Evolutionary conservation across 2,113 vertebrate species (phyloP), one percentile per base, ranked within the genome.

Genomic region (Daphoenositta chrysoptera): DNA sequence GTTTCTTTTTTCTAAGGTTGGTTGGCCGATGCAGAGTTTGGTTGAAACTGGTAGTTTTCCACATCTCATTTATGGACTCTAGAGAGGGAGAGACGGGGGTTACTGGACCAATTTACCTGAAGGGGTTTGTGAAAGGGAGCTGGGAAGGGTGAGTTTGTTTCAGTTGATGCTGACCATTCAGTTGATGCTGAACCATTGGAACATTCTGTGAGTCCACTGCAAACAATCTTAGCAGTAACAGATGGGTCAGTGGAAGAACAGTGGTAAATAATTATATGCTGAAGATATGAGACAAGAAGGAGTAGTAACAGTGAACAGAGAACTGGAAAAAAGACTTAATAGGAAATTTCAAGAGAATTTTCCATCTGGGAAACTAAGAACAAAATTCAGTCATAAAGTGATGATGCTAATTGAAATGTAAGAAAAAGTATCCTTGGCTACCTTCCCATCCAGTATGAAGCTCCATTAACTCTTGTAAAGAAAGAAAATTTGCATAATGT

Each of bases 21-120:
- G 6, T 60, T 90, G 48, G 47, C 48, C 37, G 21, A 76, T 76
- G 20, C 11, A 61, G 78, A 76, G 23, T 60, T 87, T 28, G 24
- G 4, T 39, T 91, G 30, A 44, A 87, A 47, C 27, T 18, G 24
- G 7, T 89, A 7, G 12, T 66, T 95, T 81, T 89, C 51, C 81
- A 4, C 17, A 26, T 92, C 19, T 88, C 0, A 0, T 69, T 83
- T 1, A 1, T 82, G 27, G 64, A 83, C 44, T 13, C 1, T 33
- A 19, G 64, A 16, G 33, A 65, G 15, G 6, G 37, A 77, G 54
- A 63, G 11, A 5, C 39, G 15, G 27, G 21, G 2, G 2, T 64
- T 93, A 28, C 35, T 85, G 35, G 24, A 23, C 11, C 51, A 39
- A 2, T 15, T 73, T 77, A 40, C 11, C 20, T 50, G 45, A 61